Base-by-base conservation (phyloP, 2,888 invertebrate species). In the Sesia apiformis region DNA sequence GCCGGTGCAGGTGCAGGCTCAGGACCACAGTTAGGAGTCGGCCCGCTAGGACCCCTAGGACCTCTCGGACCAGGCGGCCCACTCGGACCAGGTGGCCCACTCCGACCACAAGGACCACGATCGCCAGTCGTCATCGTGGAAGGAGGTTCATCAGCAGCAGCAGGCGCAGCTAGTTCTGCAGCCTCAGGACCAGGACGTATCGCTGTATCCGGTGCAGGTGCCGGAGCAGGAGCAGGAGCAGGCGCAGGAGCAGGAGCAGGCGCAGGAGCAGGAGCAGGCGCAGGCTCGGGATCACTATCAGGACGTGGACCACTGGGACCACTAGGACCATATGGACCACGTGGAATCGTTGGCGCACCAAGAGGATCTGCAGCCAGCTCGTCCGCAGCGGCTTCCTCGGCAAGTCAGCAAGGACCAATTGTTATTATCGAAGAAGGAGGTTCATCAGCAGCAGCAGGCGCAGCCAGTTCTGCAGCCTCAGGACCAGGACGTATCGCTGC, bases 361-460 rank as follows among this genome's bases (percentile, higher is more conserved):
- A 23, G 23, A 41, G 46, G 40, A 7, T 54, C 54, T 40, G 40
- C 46, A 8, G 56, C 54, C 53, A 52, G 41, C 7, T 39, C 53
- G 5, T 55, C 56, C 41, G 53, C 56, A 8, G 58, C 51, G 5
- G 38, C 40, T 8, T 59, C 49, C 6, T 8, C 55, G 38, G 49
- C 55, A 53, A 38, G 5, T 7, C 55, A 52, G 42, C 40, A 42
- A 39, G 56, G 57, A 50, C 49, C 41, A 49, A 40, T 38, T 8
- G 56, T 7, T 41, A 7, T 5, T 49, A 41, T 41, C 41, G 41
- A 41, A 5, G 6, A 41, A 41, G 41, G 6, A 3, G 50, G 8
- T 50, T 49, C 53, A 5, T 39, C 53, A 3, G 49, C 53, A 4
- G 42, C 41, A 7, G 41, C 52, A 3, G 46, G 40, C 40, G 53